Percentiles rank a stretch among this genome's conserved stretches.
These are phyloP conservation scores for Drosophila seclusa DNA, from an alignment of 2,888 invertebrate genomes.

Conservation along the genomic window DNA sequence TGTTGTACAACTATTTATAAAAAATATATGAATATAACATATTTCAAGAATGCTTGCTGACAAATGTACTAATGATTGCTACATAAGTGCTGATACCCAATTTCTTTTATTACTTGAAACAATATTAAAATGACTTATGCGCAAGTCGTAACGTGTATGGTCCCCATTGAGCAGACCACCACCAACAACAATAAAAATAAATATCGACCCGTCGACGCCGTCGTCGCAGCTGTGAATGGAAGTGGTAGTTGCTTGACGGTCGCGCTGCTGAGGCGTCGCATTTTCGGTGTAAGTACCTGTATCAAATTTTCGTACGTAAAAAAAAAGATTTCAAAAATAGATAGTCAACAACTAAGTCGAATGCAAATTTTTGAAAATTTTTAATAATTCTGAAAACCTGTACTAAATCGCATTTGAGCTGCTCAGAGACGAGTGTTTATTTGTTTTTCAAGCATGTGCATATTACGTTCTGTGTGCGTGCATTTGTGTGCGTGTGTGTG, in stretches of 20 bases:
- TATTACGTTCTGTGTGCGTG: neutral
- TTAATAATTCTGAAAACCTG: neutral
- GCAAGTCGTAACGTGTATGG: slow-evolving; percentile 22
- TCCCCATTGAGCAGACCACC: slow-evolving; percentile 23
- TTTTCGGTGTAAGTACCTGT: slow-evolving; percentile 34
- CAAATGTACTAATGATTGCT: neutral
- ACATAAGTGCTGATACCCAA: neutral
- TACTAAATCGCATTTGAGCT: slow-evolving; percentile 21
- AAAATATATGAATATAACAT: neutral
- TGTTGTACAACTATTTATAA: neutral
- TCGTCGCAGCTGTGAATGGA: slow-evolving; percentile 50
- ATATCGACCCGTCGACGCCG: slow-evolving; percentile 55
- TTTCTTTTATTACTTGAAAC: neutral
- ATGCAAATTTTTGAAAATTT: slow-evolving; percentile 2
- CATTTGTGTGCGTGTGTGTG: neutral
- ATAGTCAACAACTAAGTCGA: slow-evolving; percentile 35
- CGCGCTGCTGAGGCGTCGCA: slow-evolving; percentile 51
- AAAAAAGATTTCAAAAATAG: slow-evolving; percentile 37
- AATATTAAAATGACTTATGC: too few relatives aligned
- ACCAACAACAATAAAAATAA: slow-evolving; percentile 35
- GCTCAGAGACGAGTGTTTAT: slow-evolving; percentile 19
- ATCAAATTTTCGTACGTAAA: slow-evolving; percentile 54
- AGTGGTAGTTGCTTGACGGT: slow-evolving; percentile 57
- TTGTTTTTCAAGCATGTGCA: slow-evolving; percentile 11
- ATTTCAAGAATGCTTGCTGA: neutral